Conservation (phyloP, 2,113 vertebrate genomes). For the Chauna torquata region DNA sequence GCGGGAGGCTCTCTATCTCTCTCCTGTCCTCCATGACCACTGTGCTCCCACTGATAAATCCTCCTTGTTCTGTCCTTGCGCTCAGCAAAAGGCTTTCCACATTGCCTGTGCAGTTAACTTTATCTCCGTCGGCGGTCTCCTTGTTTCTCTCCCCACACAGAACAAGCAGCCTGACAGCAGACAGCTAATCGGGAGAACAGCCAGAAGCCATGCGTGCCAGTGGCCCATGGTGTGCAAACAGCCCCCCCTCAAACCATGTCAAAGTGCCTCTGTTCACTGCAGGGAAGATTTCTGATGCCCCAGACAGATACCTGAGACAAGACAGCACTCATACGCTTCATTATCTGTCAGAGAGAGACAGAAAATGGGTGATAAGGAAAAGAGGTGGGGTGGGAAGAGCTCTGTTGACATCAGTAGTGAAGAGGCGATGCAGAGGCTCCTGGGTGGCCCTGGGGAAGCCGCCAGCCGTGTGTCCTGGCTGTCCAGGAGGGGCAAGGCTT, state of each 20-base stretch:
- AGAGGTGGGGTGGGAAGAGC: not conserved
- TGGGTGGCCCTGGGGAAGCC: constrained; percentile 33
- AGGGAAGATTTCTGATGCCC: constrained; percentile 18
- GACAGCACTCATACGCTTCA: constrained; percentile 15
- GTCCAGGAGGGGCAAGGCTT: not conserved
- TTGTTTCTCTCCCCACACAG: not conserved
- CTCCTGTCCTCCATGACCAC: not conserved
- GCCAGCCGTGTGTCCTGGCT: not conserved
- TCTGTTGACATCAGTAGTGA: not conserved
- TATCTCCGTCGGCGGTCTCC: not conserved
- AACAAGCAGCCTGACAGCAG: not conserved
- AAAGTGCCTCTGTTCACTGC: not conserved
- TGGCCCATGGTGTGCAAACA: not conserved
- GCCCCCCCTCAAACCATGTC: not conserved
- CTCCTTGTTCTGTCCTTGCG: not conserved
- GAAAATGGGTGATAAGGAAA: constrained; percentile 5
- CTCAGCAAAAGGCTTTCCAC: not conserved
- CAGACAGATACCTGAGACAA: constrained; percentile 45
- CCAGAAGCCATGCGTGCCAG: not conserved
- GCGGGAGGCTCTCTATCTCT: not conserved
- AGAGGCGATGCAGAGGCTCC: not conserved
- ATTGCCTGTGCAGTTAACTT: not conserved
- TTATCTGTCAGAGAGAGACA: constrained; percentile 15
- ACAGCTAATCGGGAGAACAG: not conserved
- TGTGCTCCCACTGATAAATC: not conserved